Evolutionary conservation across 2,888 invertebrate genomes (phyloP).

Genomic region (Polia nebulosa): DNA sequence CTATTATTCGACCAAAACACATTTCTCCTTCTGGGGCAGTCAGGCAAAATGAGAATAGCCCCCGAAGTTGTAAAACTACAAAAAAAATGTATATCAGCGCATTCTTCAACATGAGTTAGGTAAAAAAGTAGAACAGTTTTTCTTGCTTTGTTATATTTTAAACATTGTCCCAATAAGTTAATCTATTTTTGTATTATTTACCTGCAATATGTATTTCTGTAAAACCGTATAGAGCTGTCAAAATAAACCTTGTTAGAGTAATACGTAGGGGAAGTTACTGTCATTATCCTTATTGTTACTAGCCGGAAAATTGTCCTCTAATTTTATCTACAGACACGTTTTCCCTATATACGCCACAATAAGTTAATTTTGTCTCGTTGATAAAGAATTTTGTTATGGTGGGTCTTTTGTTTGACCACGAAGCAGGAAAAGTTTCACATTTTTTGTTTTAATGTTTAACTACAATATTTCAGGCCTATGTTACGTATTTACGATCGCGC

Average conservation of each 20-base stretch:
- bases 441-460: no score
- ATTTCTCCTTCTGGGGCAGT: no score
- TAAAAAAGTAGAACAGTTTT: not conserved
- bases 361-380: constrained; percentile 18
- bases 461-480: no score
- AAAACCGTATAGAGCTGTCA: not conserved
- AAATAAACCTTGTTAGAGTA: constrained; percentile 3
- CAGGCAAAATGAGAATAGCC: not conserved
- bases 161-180: not conserved
- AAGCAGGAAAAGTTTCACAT: constrained; percentile 19
- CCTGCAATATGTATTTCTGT: not conserved
- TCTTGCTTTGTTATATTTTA: not conserved
- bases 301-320: constrained; percentile 34
- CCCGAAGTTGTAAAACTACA: no score
- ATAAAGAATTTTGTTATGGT: constrained; percentile 1
- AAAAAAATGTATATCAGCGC: no score
- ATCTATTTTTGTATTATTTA: not conserved
- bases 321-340: constrained; percentile 14
- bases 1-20: no score
- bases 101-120: no score
- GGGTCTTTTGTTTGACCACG: not conserved
- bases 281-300: constrained; percentile 36
- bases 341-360: constrained; percentile 19
- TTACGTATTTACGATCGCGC: no score
- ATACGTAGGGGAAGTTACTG: constrained; percentile 28